These are phyloP conservation scores for Crocuta crocuta DNA, from an alignment of 2,113 vertebrate genomes.

Conservation along the genomic window DNA sequence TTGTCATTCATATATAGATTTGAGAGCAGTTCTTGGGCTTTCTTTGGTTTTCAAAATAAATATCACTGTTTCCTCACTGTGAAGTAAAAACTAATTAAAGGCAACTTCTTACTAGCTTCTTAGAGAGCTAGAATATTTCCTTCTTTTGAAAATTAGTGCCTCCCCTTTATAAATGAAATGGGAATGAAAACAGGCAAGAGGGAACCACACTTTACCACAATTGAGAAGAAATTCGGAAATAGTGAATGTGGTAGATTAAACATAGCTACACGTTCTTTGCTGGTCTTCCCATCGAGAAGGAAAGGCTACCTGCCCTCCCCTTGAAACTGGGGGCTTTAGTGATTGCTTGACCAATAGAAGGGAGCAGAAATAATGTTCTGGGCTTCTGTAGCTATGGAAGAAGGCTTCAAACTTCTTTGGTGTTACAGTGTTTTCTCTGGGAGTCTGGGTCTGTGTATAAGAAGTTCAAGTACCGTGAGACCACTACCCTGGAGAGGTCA, in stretches of 20 bases:
- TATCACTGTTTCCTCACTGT: not conserved
- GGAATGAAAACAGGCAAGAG: not conserved
- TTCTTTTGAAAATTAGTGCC: not conserved
- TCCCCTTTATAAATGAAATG: not conserved
- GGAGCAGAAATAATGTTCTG: not conserved
- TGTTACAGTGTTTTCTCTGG: not conserved
- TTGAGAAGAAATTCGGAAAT: not conserved
- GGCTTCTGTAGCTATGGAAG: not conserved
- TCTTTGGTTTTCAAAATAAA: slow-evolving; percentile 38
- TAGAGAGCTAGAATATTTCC: not conserved
- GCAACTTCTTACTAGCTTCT: not conserved
- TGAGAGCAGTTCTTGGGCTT: not conserved
- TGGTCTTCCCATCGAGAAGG: not conserved
- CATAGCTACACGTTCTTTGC: not conserved
- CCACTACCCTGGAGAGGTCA: not conserved
- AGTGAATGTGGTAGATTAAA: not conserved
- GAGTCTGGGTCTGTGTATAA: not conserved
- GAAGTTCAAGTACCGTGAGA: not conserved
- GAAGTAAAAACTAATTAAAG: not conserved
- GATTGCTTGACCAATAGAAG: not conserved
- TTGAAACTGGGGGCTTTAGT: not conserved
- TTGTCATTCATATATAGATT: not conserved
- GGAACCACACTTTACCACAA: not conserved
- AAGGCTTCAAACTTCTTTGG: not conserved
- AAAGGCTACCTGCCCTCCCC: not conserved